These are phyloP conservation scores for Drosophila bipectinata DNA, from an alignment of 1,140 invertebrate genomes.

Conservation along the genomic window DNA sequence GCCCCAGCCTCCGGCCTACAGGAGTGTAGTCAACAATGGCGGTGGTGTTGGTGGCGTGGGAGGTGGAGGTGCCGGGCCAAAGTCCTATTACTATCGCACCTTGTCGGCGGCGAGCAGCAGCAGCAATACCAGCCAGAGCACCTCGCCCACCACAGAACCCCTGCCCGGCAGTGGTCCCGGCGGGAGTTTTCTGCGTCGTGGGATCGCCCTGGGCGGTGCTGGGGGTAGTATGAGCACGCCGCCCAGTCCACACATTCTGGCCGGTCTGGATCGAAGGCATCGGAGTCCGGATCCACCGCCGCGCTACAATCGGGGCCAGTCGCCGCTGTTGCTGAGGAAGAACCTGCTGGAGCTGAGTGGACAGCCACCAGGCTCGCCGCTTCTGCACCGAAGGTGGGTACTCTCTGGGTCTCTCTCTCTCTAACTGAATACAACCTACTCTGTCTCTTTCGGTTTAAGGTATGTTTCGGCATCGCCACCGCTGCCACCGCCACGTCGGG, in stretches of 20 bases:
- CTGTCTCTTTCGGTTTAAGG: slow-evolving; percentile 68
- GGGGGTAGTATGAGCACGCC: slow-evolving; percentile 58
- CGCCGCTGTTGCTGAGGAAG: slow-evolving; percentile 86
- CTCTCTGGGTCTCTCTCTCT: neutral
- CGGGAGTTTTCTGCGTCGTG: slow-evolving; percentile 42
- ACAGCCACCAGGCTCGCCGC: slow-evolving; percentile 85
- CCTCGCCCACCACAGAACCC: slow-evolving; percentile 72
- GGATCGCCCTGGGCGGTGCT: slow-evolving; percentile 13
- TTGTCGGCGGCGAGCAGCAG: slow-evolving; percentile 72
- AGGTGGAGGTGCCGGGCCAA: slow-evolving; percentile 15
- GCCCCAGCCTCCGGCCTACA: slow-evolving; percentile 75
- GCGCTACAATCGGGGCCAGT: slow-evolving; percentile 87
- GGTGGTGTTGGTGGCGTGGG: neutral
- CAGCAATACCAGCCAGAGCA: slow-evolving; percentile 73
- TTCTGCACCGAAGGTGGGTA: slow-evolving; percentile 86
- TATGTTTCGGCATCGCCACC: slow-evolving; percentile 89
- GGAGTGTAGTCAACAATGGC: slow-evolving; percentile 28
- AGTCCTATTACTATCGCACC: slow-evolving; percentile 75
- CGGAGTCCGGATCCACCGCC: slow-evolving; percentile 88
- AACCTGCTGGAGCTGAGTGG: slow-evolving; percentile 85
- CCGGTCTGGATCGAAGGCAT: slow-evolving; percentile 83
- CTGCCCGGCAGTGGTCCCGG: slow-evolving; percentile 29
- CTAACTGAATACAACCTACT: neutral
- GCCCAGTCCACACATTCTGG: slow-evolving; percentile 66
- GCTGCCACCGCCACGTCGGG: slow-evolving; percentile 88